Conservation (phyloP, 1,140 invertebrate species). For the Drosophila kanapiae region DNA sequence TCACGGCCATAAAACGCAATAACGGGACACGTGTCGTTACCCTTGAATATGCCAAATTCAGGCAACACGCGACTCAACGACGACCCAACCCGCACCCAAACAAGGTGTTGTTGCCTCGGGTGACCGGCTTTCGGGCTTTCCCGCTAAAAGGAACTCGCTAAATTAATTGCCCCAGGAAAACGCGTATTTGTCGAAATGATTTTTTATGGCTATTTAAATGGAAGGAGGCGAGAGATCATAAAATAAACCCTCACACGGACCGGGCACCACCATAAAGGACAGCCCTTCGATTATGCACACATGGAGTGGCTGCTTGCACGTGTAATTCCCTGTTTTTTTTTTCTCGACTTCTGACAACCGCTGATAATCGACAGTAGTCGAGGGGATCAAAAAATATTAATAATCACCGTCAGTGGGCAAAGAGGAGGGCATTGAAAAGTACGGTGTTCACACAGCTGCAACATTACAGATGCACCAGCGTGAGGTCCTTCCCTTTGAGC, state of each 20-base stretch:
- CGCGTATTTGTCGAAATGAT: conserved; percentile 37
- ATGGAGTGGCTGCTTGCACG: conserved; percentile 23
- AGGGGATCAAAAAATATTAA: conserved; percentile 52
- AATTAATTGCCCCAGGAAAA: conserved; percentile 60
- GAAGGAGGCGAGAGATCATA: conserved; percentile 34
- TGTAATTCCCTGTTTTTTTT: conserved; percentile 16
- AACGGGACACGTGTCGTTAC: conserved; percentile 56
- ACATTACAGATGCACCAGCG: conserved; percentile 7
- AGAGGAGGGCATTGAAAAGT: conserved; percentile 1
- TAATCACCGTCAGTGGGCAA: conserved; percentile 42
- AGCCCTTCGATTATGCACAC: conserved; percentile 9
- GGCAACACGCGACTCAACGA: conserved; percentile 31
- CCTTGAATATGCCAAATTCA: conserved; percentile 50
- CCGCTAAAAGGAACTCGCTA: conserved; percentile 26
- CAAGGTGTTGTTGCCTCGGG: conserved; percentile 63
- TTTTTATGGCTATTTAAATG: conserved; percentile 61
- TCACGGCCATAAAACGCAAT: conserved; percentile 48
- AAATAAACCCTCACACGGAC: conserved; percentile 27
- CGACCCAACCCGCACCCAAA: conserved; percentile 34
- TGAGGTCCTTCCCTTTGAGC: conserved; percentile 24
- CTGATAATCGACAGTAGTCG: conserved; percentile 40
- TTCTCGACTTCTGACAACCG: conserved; percentile 36
- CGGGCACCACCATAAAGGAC: conserved; percentile 15
- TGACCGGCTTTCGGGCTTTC: conserved; percentile 46
- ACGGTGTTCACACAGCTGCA: conserved; percentile 2